Evolutionary conservation across 2,888 invertebrate species (phyloP), one percentile per base, ranked within the genome.

Genomic region (Eledona agricola): DNA sequence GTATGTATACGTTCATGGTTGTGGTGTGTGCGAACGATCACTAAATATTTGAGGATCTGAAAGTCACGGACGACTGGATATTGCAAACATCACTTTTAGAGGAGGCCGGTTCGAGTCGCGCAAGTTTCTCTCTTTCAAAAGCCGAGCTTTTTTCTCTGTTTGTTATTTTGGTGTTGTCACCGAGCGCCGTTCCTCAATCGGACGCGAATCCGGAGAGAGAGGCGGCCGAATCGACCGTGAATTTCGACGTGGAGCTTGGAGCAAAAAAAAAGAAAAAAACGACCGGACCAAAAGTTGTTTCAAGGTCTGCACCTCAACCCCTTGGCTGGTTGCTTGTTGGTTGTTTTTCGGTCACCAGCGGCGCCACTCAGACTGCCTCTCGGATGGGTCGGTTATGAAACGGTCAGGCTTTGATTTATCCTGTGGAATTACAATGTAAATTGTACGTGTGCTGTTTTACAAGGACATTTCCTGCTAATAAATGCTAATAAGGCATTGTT

Each of bases 31-130:
- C 56, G 52, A 60, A 58, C 62, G 57, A 61, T 65, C 62, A 64
- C 65, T 69, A 69, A 70, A 69, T 69, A 70, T 71, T 70, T 69
- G 63, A 66, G 60, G 63, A 68, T 66, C 62, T 62, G 59, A 69
- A 66, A 67, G 66, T 71, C 70, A 70, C 60, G 71, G 71, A 60
- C 71, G 63, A 60, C 67, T 55, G 59, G 66, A 56, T 66, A 65
- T 67, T 61, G 65, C 67, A 66, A 70, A 69, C 65, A 69, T 60
- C 57, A 59, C 55, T 35, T 37, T 49, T 49, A 20, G 37, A 56
- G n/a, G 35, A 52, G 64, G 64, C 65, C 63, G 65, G 66, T 66
- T 66, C 57, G 52, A 49, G 54, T 46, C 53, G 52, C 57, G 40
- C 52, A 54, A 58, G 55, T 43, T 50, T 49, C 38, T 49, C 49